Evolutionary conservation across 1,140 invertebrate species (phyloP), one percentile per base, ranked within the genome.

Genomic region (Adelges cooleyi): DNA sequence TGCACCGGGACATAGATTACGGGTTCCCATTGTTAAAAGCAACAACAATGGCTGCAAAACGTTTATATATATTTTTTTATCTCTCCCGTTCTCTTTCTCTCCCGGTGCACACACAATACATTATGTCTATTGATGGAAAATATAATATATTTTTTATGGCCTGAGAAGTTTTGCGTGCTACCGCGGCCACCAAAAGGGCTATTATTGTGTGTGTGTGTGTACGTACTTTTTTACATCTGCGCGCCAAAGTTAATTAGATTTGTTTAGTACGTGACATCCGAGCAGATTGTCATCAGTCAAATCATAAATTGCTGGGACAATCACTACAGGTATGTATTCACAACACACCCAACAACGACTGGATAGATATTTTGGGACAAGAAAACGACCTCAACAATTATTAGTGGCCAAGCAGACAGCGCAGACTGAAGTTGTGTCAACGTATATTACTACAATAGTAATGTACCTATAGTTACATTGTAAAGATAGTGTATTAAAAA

Each of bases 111-210:
- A 17, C 56, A 48, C 42, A 62, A 62, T 62, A 29, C 56, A 22
- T 44, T 42, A 62, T 62, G 29, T 33, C 29, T 33, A 33, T 33
- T 33, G 56, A 62, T 25, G 56, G 56, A 62, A 62, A 62, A 62
- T 62, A 62, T 42, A 62, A 62, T 62, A 62, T 42, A 62, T 62
- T 62, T 62, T 62, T 62, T 62, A 62, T 62, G 38, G 56, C 42
- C 40, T 48, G 56, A 48, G 56, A 62, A 62, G 56, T 46, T 62
- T 62, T 46, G 40, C 42, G n/a, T 11, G 38, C 6, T 40, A 18
- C 53, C 38, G 2, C 36, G 18, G 23, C 40, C 40, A 20, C 36
- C 23, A 23, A 50, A 50, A 50, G 40, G 2, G 54, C n/a, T 46
- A 27, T 59, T 59, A 59, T 29, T 27, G 11, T 46, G 17, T n/a